These are phyloP conservation scores for Trematomus loennbergii DNA, from an alignment of 2,113 vertebrate species.

Conservation along the genomic window DNA sequence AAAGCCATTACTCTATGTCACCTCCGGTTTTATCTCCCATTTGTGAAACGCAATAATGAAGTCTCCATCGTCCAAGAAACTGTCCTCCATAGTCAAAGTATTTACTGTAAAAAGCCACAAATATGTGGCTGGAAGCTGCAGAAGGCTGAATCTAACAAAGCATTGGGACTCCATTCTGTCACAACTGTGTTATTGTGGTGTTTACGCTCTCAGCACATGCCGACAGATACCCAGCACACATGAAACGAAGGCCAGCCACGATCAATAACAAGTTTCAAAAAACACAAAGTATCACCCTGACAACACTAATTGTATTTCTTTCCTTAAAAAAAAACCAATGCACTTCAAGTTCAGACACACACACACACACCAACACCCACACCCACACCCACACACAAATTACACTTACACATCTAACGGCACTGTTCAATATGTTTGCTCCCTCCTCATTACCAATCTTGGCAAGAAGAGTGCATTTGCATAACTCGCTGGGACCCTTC, in stretches of 20 bases:
- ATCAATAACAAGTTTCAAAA: slow-evolving; percentile 52
- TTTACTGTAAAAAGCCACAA: slow-evolving; percentile 9
- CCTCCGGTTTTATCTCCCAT: slow-evolving; percentile 61
- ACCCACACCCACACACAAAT: not conserved
- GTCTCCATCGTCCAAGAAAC: slow-evolving; percentile 37
- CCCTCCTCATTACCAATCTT: slow-evolving; percentile 54
- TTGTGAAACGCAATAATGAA: slow-evolving; percentile 77
- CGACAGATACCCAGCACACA: slow-evolving; percentile 37
- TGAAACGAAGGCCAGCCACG: slow-evolving; percentile 31
- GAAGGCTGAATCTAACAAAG: slow-evolving; percentile 11
- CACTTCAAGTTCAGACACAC: not conserved
- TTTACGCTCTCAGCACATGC: slow-evolving; percentile 43
- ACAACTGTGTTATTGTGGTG: slow-evolving; percentile 34
- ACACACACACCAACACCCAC: too few relatives aligned
- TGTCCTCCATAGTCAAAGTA: slow-evolving; percentile 12
- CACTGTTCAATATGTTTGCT: slow-evolving; percentile 40
- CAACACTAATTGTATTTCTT: slow-evolving; percentile 24
- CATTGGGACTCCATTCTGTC: slow-evolving; percentile 4
- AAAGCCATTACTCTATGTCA: slow-evolving; percentile 78
- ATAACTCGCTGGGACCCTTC: slow-evolving; percentile 54
- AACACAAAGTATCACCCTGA: slow-evolving; percentile 31
- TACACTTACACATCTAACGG: not conserved
- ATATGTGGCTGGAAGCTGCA: slow-evolving; percentile 22
- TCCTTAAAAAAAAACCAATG: not conserved
- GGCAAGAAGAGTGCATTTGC: slow-evolving; percentile 42